A percentile compares a stretch with the other conserved stretches of the same genome.
Conservation (phyloP, 92 coral and sea anemone genomes). For the Porites divaricata region DNA sequence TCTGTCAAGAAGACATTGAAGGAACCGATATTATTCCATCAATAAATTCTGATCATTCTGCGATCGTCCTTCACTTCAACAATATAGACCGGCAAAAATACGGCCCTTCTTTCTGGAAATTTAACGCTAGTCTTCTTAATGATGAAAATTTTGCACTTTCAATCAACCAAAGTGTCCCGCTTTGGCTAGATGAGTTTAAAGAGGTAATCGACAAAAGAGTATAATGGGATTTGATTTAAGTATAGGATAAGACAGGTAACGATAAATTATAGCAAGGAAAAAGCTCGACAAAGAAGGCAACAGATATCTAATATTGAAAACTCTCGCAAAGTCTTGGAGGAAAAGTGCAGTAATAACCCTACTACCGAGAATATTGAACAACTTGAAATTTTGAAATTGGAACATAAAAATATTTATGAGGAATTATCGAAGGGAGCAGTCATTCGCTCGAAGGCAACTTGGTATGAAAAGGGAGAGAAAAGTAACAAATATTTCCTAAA, state of each 20-base stretch:
- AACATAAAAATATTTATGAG: conserved; percentile 30
- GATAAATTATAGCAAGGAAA: conserved; percentile 11
- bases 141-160: too few relatives aligned
- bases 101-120: too few relatives aligned
- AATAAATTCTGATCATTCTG: background rate
- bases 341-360: background rate
- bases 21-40: conserved; percentile 16
- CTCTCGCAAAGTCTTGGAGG: background rate
- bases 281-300: conserved; percentile 12
- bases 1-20: conserved; percentile 31
- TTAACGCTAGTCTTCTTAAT: too few relatives aligned
- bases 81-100: too few relatives aligned
- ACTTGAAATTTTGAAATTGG: conserved; percentile 35
- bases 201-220: background rate
- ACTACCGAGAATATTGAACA: conserved; percentile 30
- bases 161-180: too few relatives aligned
- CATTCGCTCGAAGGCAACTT: conserved; percentile 50
- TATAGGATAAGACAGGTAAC: conserved; percentile 14
- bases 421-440: conserved; percentile 45
- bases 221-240: conserved; percentile 40
- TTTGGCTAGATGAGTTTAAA: too few relatives aligned
- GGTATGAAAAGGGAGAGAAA: conserved; percentile 62
- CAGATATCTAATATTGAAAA: conserved; percentile 6
- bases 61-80: too few relatives aligned
- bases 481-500: conserved; percentile 55